phyloP scores from a whole-genome alignment of 1,140 invertebrate genomes.

The Tetramorium alpestre region DNA sequence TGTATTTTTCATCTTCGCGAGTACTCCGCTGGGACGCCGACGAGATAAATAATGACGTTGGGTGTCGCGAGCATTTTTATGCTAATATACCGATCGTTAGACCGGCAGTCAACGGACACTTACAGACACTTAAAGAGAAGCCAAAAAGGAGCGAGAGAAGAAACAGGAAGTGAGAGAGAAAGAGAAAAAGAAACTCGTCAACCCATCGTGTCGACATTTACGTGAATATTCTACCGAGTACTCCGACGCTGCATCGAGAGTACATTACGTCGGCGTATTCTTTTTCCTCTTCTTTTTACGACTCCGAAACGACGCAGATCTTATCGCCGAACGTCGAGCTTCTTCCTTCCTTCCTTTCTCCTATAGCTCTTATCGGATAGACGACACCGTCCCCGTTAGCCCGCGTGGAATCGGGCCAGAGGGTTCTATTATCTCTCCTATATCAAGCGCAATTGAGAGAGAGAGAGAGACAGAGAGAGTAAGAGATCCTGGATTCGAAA shows the following conservation, averaged over 20 bases:
- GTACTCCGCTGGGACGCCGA: not conserved
- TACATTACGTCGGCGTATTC: not conserved
- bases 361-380: not conserved
- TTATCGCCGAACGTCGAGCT: not conserved
- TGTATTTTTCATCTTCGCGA: constrained; percentile 1
- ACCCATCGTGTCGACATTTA: not conserved
- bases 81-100: constrained; percentile 32
- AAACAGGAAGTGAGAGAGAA: not conserved
- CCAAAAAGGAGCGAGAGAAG: not conserved
- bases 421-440: constrained; percentile 62
- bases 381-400: not conserved
- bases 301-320: not conserved
- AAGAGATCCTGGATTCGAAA: constrained; percentile 71
- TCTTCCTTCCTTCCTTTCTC: not conserved
- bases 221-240: not conserved
- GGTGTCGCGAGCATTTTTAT: constrained; percentile 19
- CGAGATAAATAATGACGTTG: constrained; percentile 7
- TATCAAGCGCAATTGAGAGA: constrained; percentile 61
- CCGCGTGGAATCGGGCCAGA: not conserved
- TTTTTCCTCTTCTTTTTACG: not conserved
- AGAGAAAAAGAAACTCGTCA: not conserved
- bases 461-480: not conserved
- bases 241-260: not conserved
- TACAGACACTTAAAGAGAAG: not conserved
- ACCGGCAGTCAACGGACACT: not conserved